Evolutionary conservation across 1,140 invertebrate species (phyloP), one percentile per base, ranked within the genome.

Genomic region (Gryllus bimaculatus): DNA sequence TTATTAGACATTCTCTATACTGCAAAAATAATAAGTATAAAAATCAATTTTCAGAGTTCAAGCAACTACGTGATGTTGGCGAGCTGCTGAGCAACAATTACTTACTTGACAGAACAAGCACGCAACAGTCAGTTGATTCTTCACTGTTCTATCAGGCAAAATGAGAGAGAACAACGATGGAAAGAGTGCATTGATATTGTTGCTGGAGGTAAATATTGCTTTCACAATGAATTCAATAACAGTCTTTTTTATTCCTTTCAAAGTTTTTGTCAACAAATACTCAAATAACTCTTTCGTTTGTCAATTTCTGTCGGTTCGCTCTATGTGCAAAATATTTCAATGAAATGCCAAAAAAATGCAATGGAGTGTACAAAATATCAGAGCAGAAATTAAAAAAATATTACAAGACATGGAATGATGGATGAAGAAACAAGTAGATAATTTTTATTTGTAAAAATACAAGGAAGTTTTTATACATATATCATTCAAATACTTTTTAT

Each of bases 11-110:
- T 39, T 5, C 5, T 39, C 26, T 39, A 2, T 39, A 39, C 26
- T 39, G 26, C 26, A 39, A 39, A 39, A 39, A 39, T 39, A 39
- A 39, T 39, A 39, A 39, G 26, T 39, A 2, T 66, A 66, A 2
- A 66, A 13, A 66, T 10, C 48, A 6, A 48, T 26, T 81, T 81
- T 21, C 82, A 91, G 90, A 79, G 84, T 88, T 48, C 83, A 90
- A 74, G 92, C 93, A 96, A 97, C 86, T 96, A 95, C 82, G 88
- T 94, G 82, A 89, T 95, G 88, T n/a, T 95, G 95, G 94, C 88
- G 93, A 48, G 91, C 92, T 0, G 90, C 93, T 0, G 89, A 0
- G 90, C 90, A 18, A 92, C 93, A 0, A 89, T 95, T 7, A 90
- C 90, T 8, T 96, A 94, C 83, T 85, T 96, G 54, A 93, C 90